phyloP scores from a whole-genome alignment of 2,888 invertebrate genomes.

The Cylindroiulus punctatus region DNA sequence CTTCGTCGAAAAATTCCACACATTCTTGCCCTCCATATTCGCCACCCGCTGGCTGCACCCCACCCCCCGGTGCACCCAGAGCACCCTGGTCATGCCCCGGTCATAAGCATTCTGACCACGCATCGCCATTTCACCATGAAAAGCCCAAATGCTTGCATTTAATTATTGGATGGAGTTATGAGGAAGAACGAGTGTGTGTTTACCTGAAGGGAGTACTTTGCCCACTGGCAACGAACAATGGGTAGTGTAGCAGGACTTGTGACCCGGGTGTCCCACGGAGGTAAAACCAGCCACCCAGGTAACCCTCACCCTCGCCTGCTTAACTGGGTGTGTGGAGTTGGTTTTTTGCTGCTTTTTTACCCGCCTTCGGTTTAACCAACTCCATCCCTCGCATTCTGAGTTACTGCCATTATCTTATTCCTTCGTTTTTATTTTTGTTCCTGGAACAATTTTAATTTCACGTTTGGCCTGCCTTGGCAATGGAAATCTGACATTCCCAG shows the following conservation, averaged over 20 bases:
- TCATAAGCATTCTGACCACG: conserved; percentile 38
- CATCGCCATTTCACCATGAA: conserved; percentile 9
- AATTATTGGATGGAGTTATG: conserved; percentile 33
- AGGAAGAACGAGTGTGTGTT: conserved; percentile 16
- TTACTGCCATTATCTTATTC: background rate
- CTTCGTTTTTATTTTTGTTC: conserved; percentile 1
- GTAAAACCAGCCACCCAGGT: background rate
- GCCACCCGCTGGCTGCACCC: background rate
- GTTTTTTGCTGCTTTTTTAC: background rate
- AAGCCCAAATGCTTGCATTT: conserved; percentile 30
- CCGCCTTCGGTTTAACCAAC: background rate
- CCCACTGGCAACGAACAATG: conserved; percentile 3
- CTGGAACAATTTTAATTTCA: background rate
- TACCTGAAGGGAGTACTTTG: background rate
- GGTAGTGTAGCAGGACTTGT: conserved; percentile 23
- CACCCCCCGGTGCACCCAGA: background rate
- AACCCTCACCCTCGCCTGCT: conserved; percentile 5
- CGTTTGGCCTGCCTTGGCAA: background rate
- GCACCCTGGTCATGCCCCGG: conserved; percentile 18
- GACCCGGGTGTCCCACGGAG: conserved; percentile 23
- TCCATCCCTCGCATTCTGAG: background rate
- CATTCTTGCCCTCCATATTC: conserved; percentile 31
- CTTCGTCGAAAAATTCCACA: background rate
- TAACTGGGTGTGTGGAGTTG: conserved; percentile 17
- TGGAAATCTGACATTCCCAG: background rate